phyloP scores from a whole-genome alignment of 2,113 vertebrate species.

The Eublepharis macularius region DNA sequence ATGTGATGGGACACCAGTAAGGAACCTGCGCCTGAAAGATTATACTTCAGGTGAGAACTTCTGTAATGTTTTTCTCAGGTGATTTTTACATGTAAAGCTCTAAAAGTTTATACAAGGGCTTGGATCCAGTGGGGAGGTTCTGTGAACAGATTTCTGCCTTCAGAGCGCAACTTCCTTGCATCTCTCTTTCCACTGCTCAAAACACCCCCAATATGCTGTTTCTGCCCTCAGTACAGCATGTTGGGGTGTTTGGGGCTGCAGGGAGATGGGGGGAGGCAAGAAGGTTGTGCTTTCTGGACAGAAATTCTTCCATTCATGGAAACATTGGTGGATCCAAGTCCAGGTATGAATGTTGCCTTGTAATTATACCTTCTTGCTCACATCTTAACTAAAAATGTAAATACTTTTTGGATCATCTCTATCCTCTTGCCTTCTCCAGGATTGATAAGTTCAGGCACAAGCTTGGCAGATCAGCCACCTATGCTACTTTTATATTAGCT shows the following conservation, averaged over 20 bases:
- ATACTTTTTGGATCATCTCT: conserved; percentile 30
- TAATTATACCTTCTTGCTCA: conserved; percentile 3
- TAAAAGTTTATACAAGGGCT: conserved; percentile 20
- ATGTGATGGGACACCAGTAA: conserved; percentile 71
- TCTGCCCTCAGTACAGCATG: no score
- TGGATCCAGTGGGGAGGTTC: no score
- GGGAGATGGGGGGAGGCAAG: no score
- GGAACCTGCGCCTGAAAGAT: conserved; percentile 78
- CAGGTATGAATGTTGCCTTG: background rate
- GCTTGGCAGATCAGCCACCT: conserved; percentile 26
- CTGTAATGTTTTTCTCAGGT: conserved; percentile 32
- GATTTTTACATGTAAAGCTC: conserved; percentile 19
- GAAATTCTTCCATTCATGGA: no score
- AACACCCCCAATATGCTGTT: no score
- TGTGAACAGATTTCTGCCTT: no score
- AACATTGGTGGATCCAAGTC: no score
- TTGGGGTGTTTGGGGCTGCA: no score
- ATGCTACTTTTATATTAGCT: background rate
- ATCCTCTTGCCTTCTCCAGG: conserved; percentile 6
- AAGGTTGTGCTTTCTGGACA: no score
- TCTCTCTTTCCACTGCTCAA: no score
- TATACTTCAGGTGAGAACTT: conserved; percentile 77
- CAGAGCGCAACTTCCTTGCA: no score
- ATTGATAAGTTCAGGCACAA: conserved; percentile 16
- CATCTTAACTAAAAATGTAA: conserved; percentile 42